A percentile compares a stretch with the other conserved stretches of the same genome.
These are phyloP conservation scores for Dasypogon diadema DNA, from an alignment of 2,888 invertebrate species.

Conservation along the genomic window DNA sequence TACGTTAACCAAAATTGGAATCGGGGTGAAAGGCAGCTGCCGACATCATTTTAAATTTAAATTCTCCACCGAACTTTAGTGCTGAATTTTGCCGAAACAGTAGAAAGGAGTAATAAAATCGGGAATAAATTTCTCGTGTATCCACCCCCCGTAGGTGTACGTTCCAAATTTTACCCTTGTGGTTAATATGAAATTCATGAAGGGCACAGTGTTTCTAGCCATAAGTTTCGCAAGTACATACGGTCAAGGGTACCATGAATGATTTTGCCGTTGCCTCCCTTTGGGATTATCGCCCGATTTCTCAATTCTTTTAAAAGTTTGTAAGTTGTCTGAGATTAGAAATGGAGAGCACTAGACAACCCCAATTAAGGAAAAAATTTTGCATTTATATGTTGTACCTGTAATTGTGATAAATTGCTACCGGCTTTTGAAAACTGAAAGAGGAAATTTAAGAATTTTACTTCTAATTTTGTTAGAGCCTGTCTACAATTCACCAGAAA, in stretches of 20 bases:
- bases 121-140: slow-evolving; percentile 19
- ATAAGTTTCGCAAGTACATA: not conserved
- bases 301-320: too few relatives aligned
- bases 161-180: slow-evolving; percentile 3
- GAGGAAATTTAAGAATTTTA: too few relatives aligned
- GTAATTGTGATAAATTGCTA: too few relatives aligned
- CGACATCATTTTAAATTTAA: slow-evolving; percentile 23
- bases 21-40: not conserved
- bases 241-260: slow-evolving; percentile 1
- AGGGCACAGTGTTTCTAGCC: not conserved
- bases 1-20: slow-evolving; percentile 19
- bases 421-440: too few relatives aligned
- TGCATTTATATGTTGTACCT: too few relatives aligned
- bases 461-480: too few relatives aligned
- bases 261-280: too few relatives aligned
- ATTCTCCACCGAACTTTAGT: slow-evolving; percentile 9
- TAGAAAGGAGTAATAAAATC: slow-evolving; percentile 31
- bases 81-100: not conserved
- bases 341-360: too few relatives aligned
- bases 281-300: too few relatives aligned
- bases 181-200: slow-evolving; percentile 28
- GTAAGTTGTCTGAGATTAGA: too few relatives aligned
- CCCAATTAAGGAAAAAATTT: too few relatives aligned
- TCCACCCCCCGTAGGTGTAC: not conserved
- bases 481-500: too few relatives aligned